These are phyloP conservation scores for Acrocephalus scirpaceus DNA, from an alignment of 2,797 vertebrate genomes.

Conservation along the genomic window DNA sequence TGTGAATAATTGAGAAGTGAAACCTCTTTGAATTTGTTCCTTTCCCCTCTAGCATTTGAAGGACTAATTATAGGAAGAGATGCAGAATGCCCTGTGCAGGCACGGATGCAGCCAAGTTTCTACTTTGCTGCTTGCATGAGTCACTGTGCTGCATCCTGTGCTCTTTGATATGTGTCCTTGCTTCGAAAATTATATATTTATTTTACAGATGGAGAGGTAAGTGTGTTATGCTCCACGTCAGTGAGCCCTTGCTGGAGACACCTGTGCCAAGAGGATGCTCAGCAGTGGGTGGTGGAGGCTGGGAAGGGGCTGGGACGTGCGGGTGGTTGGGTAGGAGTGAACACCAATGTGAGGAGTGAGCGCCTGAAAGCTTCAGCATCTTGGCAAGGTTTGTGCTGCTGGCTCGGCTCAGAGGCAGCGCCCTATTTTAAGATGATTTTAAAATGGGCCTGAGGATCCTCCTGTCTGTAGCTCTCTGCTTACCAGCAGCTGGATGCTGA, in stretches of 20 bases:
- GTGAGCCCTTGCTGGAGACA: not conserved
- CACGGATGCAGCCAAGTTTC: constrained; percentile 41
- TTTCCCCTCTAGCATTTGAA: constrained; percentile 56
- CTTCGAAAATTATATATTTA: not conserved
- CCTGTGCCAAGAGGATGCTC: not conserved
- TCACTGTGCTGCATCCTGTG: constrained; percentile 51
- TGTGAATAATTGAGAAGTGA: constrained; percentile 63
- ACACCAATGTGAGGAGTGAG: not conserved
- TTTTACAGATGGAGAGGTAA: not conserved
- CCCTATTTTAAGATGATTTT: constrained; percentile 3
- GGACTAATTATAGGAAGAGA: constrained; percentile 62
- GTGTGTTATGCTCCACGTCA: not conserved
- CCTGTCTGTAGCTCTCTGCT: not conserved
- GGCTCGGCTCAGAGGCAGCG: not conserved
- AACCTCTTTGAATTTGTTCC: constrained; percentile 65
- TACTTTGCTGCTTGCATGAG: constrained; percentile 40
- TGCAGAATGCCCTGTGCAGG: constrained; percentile 29
- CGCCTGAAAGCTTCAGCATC: not conserved
- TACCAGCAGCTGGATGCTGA: not conserved
- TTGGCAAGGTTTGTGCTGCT: constrained; percentile 1
- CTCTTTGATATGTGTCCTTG: constrained; percentile 43
- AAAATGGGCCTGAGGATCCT: not conserved
- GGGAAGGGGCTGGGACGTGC: not conserved
- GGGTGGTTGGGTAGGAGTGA: not conserved
- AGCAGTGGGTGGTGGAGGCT: not conserved